Evolutionary conservation across 2,888 invertebrate genomes (phyloP).

Genomic region (Pteria penguin): DNA sequence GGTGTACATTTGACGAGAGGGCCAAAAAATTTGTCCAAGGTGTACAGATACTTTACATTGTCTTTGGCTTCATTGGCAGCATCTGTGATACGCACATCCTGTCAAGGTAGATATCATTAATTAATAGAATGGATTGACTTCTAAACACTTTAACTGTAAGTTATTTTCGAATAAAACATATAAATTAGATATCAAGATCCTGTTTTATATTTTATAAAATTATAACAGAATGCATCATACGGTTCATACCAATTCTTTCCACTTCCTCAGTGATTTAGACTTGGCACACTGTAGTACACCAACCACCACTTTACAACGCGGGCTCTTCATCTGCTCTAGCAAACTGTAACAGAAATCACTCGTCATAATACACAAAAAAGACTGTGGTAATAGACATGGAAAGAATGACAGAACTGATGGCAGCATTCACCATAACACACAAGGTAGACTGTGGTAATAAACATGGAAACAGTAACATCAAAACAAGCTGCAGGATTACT

Average conservation of each 20-base stretch:
- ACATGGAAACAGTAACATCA: too few species aligned
- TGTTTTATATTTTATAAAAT: too few species aligned
- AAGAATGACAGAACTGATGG: not conserved
- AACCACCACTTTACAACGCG: constrained; percentile 78
- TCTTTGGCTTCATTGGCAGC: constrained; percentile 97
- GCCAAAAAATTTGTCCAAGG: constrained; percentile 96
- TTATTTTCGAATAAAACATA: too few species aligned
- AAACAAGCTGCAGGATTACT: too few species aligned
- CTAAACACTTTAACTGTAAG: too few species aligned
- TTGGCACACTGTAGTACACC: constrained; percentile 79
- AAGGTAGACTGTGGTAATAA: too few species aligned
- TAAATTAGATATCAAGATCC: too few species aligned
- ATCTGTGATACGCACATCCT: constrained; percentile 93
- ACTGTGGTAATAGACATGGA: not conserved
- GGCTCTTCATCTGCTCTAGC: constrained; percentile 80
- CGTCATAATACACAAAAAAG: too few species aligned
- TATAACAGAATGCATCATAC: too few species aligned
- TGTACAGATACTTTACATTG: constrained; percentile 96
- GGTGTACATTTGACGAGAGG: constrained; percentile 95
- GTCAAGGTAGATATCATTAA: not conserved
- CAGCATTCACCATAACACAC: too few species aligned
- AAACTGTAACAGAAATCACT: constrained; percentile 71
- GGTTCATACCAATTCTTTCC: constrained; percentile 78
- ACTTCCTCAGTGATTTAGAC: constrained; percentile 78
- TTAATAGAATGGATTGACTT: too few species aligned